Evolutionary conservation across 2,113 vertebrate species (phyloP), one percentile per base, ranked within the genome.

Genomic region (Heteronetta atricapilla): DNA sequence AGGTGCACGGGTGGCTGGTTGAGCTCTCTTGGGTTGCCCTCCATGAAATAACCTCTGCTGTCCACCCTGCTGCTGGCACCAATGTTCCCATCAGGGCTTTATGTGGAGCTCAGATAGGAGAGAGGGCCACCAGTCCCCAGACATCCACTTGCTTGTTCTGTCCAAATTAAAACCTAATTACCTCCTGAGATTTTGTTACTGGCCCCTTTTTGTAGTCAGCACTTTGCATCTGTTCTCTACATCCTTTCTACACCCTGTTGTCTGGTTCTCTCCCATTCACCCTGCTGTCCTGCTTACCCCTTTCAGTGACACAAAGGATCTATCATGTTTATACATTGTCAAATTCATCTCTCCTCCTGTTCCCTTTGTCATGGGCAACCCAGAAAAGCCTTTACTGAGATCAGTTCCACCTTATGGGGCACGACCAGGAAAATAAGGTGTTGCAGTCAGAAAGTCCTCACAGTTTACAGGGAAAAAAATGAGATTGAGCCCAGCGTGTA

Each of bases 371-470:
- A 31, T 56, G 44, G 68, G 63, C 25, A 34, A 78, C 28, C 33
- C 66, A 48, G 59, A 58, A 66, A 33, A 44, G 38, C 7, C 25
- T 77, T 66, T 86, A 6, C 23, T 6, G 62, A 79, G 66, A 58
- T 70, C 77, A 31, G 62, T 67, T 78, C 62, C 63, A 81, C 8
- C 18, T 84, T n/a, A 36, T 18, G 38, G 59, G 85, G 55, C 52
- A 31, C 10, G 44, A 90, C 42, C 40, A 58, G 21, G 46, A 93
- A 93, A 95, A 91, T 76, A 55, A 84, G 44, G 82, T 90, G 28
- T 60, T 76, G 64, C 19, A 81, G 56, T 79, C 48, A 86, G 74
- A 91, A 83, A 82, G 69, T 59, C 23, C 34, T 81, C 42, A 36
- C 69, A 50, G 22, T 77, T 92, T 94, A 42, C 13, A 22, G 46